Evolutionary conservation across 2,888 invertebrate species (phyloP).

Genomic region (Kryphioiulus occultus): DNA sequence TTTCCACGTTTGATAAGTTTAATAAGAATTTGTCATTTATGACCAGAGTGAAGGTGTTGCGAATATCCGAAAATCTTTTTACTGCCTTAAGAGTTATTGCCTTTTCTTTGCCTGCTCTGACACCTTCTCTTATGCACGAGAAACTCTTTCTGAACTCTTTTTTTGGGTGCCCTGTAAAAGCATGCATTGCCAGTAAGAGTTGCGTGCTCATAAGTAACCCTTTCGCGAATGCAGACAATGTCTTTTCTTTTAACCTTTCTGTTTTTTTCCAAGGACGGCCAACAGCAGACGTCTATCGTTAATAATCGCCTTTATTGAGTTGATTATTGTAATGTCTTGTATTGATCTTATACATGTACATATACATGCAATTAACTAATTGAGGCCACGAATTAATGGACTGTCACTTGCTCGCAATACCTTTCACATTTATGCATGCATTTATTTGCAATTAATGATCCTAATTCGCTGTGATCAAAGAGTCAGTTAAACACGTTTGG

Average conservation of each 20-base stretch:
- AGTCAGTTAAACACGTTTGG: too few species aligned
- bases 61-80: too few species aligned
- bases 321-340: slow-evolving; percentile 25
- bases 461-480: neutral
- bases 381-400: neutral
- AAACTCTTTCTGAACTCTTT: neutral
- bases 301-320: neutral
- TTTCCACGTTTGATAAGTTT: too few species aligned
- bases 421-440: neutral
- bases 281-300: neutral
- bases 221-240: neutral
- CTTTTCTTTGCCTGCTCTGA: too few species aligned
- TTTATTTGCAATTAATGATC: neutral
- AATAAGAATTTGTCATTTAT: too few species aligned
- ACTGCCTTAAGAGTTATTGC: too few species aligned
- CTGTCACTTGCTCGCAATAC: neutral
- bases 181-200: neutral
- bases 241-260: neutral
- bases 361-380: slow-evolving; percentile 17
- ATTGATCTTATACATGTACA: neutral
- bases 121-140: too few species aligned
- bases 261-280: neutral
- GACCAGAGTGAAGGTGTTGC: too few species aligned
- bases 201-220: neutral
- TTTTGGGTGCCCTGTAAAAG: neutral